Conservation (phyloP, 2,888 invertebrate genomes). For the Rhorus exstirpatorius region DNA sequence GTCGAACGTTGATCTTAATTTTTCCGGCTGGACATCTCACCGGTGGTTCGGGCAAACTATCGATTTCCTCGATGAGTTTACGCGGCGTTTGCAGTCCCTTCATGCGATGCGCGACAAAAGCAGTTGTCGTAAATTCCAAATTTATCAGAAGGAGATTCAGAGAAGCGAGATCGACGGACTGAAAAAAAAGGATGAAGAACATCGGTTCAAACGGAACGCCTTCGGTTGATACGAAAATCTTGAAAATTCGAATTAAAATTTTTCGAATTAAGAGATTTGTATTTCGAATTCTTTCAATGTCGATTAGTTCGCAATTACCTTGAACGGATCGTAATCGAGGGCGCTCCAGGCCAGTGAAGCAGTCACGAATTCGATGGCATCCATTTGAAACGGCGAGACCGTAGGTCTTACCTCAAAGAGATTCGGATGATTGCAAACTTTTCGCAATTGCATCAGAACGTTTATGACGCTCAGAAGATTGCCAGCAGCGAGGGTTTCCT, state of each 20-base stretch:
- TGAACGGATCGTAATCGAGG: slow-evolving; percentile 91
- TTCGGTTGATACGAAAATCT: background rate
- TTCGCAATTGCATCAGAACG: slow-evolving; percentile 98
- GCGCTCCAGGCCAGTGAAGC: slow-evolving; percentile 91
- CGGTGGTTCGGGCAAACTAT: slow-evolving; percentile 88
- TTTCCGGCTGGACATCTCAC: slow-evolving; percentile 90
- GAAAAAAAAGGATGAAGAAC: slow-evolving; percentile 48
- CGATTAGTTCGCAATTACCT: slow-evolving; percentile 86
- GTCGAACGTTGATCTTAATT: slow-evolving; percentile 88
- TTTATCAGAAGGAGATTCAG: slow-evolving; percentile 90
- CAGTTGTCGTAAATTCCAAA: slow-evolving; percentile 90
- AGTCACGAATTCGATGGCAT: slow-evolving; percentile 90
- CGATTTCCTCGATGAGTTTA: slow-evolving; percentile 91
- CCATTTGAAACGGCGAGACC: slow-evolving; percentile 96
- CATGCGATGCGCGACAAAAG: slow-evolving; percentile 94
- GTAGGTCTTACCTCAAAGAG: slow-evolving; percentile 98
- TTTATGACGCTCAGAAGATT: slow-evolving; percentile 98
- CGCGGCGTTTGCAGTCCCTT: slow-evolving; percentile 91
- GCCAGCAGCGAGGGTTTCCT: slow-evolving; percentile 96
- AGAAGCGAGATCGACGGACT: slow-evolving; percentile 90
- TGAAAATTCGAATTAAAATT: background rate
- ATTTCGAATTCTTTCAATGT: background rate
- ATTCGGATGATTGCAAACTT: slow-evolving; percentile 99
- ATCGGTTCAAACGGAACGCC: no score
- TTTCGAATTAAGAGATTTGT: background rate